Percentiles rank a stretch among this genome's conserved stretches.
phyloP scores from a whole-genome alignment of 2,113 vertebrate species.

The Indicator maculatus region DNA sequence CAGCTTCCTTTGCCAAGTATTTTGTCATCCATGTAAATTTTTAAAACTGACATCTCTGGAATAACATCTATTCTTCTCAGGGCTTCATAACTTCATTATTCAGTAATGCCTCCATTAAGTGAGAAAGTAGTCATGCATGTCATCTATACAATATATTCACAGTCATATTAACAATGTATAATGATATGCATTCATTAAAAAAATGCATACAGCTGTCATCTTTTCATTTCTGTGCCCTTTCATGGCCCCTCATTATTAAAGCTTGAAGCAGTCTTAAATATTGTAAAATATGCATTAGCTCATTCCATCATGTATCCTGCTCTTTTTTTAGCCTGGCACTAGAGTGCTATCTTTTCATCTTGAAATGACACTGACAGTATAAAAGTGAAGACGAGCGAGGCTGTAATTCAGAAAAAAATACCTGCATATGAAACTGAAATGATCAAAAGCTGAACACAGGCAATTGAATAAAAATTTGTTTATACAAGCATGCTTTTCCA shows the following conservation, averaged over 20 bases:
- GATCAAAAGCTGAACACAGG: not conserved
- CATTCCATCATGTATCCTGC: slow-evolving; percentile 16
- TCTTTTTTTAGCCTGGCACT: slow-evolving; percentile 48
- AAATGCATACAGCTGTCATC: slow-evolving; percentile 36
- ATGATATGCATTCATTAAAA: slow-evolving; percentile 31
- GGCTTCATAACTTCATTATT: slow-evolving; percentile 51
- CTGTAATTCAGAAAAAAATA: not conserved
- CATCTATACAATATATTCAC: slow-evolving; percentile 22
- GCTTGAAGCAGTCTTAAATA: slow-evolving; percentile 60
- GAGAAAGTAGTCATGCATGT: slow-evolving; percentile 35
- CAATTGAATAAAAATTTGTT: not conserved
- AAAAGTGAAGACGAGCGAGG: not conserved
- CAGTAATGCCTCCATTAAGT: slow-evolving; percentile 58
- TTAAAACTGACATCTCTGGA: slow-evolving; percentile 41
- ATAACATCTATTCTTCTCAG: slow-evolving; percentile 55
- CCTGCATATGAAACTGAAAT: not conserved
- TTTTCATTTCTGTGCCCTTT: slow-evolving; percentile 44
- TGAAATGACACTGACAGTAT: not conserved
- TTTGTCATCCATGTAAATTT: slow-evolving; percentile 42
- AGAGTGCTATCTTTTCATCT: slow-evolving; percentile 13
- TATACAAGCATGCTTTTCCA: not conserved
- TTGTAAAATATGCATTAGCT: slow-evolving; percentile 62
- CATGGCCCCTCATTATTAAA: slow-evolving; percentile 58
- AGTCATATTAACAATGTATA: slow-evolving; percentile 51
- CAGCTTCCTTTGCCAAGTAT: slow-evolving; percentile 20